phyloP scores from a whole-genome alignment of 2,113 vertebrate genomes.

The Cyanistes caeruleus region DNA sequence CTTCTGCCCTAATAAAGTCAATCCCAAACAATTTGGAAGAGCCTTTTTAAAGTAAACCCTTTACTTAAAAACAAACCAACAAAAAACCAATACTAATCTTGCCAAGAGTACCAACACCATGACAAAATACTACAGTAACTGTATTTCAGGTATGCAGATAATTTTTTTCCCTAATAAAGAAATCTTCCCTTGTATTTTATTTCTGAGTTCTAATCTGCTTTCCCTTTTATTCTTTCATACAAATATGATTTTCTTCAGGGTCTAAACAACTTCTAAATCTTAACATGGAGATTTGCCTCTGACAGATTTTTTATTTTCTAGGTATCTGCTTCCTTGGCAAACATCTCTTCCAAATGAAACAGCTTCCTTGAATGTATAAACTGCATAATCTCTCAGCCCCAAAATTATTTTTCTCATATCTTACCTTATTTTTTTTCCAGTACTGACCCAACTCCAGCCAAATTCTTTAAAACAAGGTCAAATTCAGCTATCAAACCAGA shows the following conservation, averaged over 20 bases:
- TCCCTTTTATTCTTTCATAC: not conserved
- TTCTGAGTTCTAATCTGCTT: not conserved
- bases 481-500: not conserved
- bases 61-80: not conserved
- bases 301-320: not conserved
- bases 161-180: not conserved
- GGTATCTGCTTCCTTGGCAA: not conserved
- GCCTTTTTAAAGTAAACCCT: not conserved
- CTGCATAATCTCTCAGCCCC: not conserved
- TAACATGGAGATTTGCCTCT: not conserved
- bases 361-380: not conserved
- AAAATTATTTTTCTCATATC: not conserved
- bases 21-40: not conserved
- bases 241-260: not conserved
- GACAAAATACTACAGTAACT: not conserved
- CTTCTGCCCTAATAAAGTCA: not conserved
- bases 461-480: not conserved
- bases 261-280: not conserved
- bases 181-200: not conserved
- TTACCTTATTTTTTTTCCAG: not conserved
- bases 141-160: not conserved
- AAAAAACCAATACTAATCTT: rapidly evolving
- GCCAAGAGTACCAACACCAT: not conserved
- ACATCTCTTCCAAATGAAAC: not conserved
- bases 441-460: not conserved